Base-by-base conservation (phyloP, 2,113 vertebrate genomes). In the Circaetus gallicus region DNA sequence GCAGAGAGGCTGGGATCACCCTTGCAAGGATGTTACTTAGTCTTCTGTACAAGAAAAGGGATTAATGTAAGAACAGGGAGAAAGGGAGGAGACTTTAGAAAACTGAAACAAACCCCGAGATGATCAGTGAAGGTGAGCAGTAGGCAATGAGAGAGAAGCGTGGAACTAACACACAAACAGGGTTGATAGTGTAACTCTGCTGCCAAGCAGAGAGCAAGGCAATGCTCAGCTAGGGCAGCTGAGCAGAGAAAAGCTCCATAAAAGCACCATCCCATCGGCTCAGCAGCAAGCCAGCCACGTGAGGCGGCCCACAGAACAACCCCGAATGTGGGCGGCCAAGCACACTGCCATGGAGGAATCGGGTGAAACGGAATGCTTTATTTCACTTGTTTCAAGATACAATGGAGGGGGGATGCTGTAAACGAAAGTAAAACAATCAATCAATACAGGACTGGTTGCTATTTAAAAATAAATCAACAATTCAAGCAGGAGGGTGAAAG, bases 151-250 rank as follows among this genome's bases (percentile, higher is more conserved):
- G 34, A 15, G 31, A 31, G 38, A 40, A 10, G 36, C 0, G 32
- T 6, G 20, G 25, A 3, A 22, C 17, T 3, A 6, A 8, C 1
- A 11, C 28, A 4, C 5, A 3, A 6, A 3, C 7, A 16, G 38
- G 38, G 38, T 4, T 10, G n/a, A 13, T 0, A 4, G 47, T 1
- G 38, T 7, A 24, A 21, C 36, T 29, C 26, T 9, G 10, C 2
- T 26, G 29, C 56, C 47, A 13, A 28, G 71, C 61, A 52, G 65
- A 50, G 58, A 10, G n/a, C 49, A 10, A 4, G 31, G 63, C 7
- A 1, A 10, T 1, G 47, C 72, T 26, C 31, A 2, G 40, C 17
- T 0, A 7, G 34, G 38, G 59, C 45, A 17, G 36, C 26, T 6
- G 9, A 43, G 84, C 45, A 28, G 19, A 24, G 52, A 16, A 26